phyloP scores from a whole-genome alignment of 1,140 invertebrate species.

The Neodiprion lecontei region DNA sequence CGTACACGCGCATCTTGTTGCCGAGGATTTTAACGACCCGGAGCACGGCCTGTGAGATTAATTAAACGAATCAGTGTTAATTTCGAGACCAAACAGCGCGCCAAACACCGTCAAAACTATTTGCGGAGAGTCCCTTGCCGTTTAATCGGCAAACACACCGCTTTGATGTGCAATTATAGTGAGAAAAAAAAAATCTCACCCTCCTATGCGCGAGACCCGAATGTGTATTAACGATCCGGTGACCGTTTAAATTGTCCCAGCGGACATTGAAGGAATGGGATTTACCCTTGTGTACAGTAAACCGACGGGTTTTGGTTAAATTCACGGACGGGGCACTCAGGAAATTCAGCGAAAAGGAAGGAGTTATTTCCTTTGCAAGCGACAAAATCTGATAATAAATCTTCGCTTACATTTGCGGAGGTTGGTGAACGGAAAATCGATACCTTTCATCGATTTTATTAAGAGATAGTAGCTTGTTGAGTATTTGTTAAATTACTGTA shows the following conservation, averaged over 20 bases:
- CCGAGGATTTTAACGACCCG: not conserved
- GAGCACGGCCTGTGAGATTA: not conserved
- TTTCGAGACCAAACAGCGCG: not conserved
- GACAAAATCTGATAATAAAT: no score
- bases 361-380: no score
- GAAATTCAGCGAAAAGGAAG: no score
- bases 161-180: not conserved
- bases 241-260: not conserved
- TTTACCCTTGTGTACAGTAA: no score
- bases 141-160: not conserved
- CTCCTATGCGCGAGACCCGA: not conserved
- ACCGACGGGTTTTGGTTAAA: no score
- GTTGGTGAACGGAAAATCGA: no score
- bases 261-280: no score
- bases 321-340: no score
- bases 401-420: no score
- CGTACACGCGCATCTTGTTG: not conserved
- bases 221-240: not conserved
- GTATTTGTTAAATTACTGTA: no score
- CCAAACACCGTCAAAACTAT: not conserved
- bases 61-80: constrained; percentile 8
- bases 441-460: no score
- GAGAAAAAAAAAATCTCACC: not conserved
- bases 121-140: not conserved
- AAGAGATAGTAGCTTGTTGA: no score